phyloP scores from a whole-genome alignment of 2,113 vertebrate species.

The Rhagologus leucostigma region DNA sequence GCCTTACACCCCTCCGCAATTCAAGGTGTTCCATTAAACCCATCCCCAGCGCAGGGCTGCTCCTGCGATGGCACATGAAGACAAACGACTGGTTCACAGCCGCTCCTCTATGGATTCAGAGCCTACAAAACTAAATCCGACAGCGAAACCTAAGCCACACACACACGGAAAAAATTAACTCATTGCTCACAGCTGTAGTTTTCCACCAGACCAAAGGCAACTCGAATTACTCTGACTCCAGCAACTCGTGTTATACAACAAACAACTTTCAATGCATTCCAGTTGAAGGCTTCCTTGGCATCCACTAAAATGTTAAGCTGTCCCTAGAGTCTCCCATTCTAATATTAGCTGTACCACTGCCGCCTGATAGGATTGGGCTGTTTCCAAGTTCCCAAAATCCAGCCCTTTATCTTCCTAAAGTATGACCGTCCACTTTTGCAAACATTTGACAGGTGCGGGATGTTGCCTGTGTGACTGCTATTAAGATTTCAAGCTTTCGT shows the following conservation, averaged over 20 bases:
- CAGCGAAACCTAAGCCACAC: neutral
- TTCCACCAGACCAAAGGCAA: neutral
- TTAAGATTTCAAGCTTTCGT: neutral
- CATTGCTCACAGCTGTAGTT: conserved; percentile 22
- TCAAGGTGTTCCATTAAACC: neutral
- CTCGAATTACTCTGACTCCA: neutral
- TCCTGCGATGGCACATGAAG: neutral
- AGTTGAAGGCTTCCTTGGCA: neutral
- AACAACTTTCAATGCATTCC: neutral
- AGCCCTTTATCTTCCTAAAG: neutral
- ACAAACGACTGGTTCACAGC: neutral
- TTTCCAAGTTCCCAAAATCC: neutral
- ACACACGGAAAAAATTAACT: conserved; percentile 19
- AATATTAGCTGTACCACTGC: neutral
- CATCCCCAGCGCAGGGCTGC: neutral
- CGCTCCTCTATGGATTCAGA: neutral
- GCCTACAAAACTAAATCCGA: neutral
- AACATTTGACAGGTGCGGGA: neutral
- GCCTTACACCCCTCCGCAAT: neutral
- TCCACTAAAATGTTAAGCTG: neutral
- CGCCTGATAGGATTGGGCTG: neutral
- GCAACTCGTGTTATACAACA: neutral
- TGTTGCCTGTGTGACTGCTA: neutral
- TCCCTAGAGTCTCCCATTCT: conserved; percentile 15
- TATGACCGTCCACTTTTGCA: neutral